phyloP scores from a whole-genome alignment of 2,797 vertebrate genomes.

The Neosilurus hyrtlii region DNA sequence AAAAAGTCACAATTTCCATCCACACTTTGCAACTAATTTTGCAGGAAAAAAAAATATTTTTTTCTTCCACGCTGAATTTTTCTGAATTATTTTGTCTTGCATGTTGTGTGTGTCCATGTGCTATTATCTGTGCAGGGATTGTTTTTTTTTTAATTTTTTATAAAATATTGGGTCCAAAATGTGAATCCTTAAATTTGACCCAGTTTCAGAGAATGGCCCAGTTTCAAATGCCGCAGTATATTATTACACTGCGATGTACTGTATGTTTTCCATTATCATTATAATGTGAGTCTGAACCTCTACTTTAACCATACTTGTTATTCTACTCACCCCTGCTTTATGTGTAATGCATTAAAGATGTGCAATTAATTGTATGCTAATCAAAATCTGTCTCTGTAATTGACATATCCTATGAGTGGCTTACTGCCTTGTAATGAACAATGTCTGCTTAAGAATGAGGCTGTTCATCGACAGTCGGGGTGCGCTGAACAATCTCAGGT shows the following conservation, averaged over 20 bases:
- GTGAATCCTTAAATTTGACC: no score
- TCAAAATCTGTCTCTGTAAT: constrained; percentile 24
- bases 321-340: neutral
- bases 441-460: neutral
- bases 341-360: neutral
- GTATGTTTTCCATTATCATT: neutral
- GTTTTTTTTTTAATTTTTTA: no score
- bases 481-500: constrained; percentile 21
- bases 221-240: neutral
- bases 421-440: constrained; percentile 31
- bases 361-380: constrained; percentile 35
- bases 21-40: no score
- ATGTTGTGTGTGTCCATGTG: no score
- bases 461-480: constrained; percentile 23
- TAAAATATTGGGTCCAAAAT: no score
- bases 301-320: neutral
- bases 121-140: no score
- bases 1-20: no score
- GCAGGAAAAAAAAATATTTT: no score
- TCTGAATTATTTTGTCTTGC: no score
- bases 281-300: neutral
- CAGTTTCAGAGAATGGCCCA: neutral
- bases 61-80: no score
- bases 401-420: constrained; percentile 18
- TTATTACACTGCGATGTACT: neutral